Base-by-base conservation (phyloP, 1,140 invertebrate genomes). In the Drosophila punjabiensis region DNA sequence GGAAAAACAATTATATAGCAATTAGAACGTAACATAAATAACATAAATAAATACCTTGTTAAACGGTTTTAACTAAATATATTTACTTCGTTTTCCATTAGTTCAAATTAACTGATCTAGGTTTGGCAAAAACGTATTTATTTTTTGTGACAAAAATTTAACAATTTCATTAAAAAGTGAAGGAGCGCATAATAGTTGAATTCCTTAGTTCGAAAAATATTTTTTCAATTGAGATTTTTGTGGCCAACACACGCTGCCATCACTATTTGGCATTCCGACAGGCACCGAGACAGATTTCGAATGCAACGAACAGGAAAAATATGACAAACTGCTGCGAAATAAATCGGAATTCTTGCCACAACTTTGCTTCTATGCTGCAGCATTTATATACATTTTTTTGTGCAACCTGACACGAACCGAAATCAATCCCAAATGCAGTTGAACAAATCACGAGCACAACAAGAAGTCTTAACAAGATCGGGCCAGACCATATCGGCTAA, bases 401-500 rank as follows among this genome's bases (percentile, higher is more conserved):
- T 67, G 61, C 73, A 71, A 60, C 33, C 64, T 63, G 43, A 68
- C 62, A 85, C 63, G 70, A 60, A 75, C 73, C 58, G 53, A 68
- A 70, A 91, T 82, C 77, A 81, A 84, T 78, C 53, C 68, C 58
- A 66, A 70, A 67, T 66, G 65, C 62, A 81, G 55, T 83, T 43
- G 81, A 74, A 88, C 76, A 87, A 88, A 88, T 86, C 83, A 88
- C 83, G 48, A 83, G 61, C 84, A 43, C 78, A 65, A 52, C 41
- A 73, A 79, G 62, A 76, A 78, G 62, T 71, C 52, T 53, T 52
- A 74, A 74, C 56, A 43, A 67, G 65, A 64, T 67, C 30, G 56
- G 30, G 53, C 35, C 30, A 8, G 60, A 56, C 66, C 69, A 59
- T 62, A 75, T 73, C 52, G 66, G 39, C 65, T 82, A 84, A 79